A percentile compares a stretch with the other conserved stretches of the same genome.
phyloP scores from a whole-genome alignment of 2,113 vertebrate species.

The Apodemus sylvaticus region DNA sequence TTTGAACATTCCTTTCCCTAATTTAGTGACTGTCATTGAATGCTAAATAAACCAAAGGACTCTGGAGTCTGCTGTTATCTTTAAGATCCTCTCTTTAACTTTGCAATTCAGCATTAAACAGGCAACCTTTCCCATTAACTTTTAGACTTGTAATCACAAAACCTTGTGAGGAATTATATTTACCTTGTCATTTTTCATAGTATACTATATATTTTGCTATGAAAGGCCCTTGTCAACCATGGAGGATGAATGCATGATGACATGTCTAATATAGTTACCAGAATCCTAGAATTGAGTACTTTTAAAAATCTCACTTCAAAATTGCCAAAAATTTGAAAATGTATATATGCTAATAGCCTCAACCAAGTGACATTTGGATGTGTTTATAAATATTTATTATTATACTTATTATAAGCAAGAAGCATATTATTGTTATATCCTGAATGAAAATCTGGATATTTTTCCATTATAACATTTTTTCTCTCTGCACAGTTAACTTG shows the following conservation, averaged over 20 bases:
- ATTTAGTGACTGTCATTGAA: constrained; percentile 90
- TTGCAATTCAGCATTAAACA: constrained; percentile 73
- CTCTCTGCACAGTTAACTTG: background rate
- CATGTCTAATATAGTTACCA: background rate
- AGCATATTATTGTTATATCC: background rate
- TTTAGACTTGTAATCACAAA: constrained; percentile 58
- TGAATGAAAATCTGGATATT: background rate
- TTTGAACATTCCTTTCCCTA: constrained; percentile 89
- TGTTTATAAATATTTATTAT: constrained; percentile 7
- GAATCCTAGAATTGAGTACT: background rate
- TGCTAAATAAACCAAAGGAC: constrained; percentile 86
- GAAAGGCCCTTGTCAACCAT: background rate
- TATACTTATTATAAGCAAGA: constrained; percentile 21
- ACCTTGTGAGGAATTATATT: constrained; percentile 67
- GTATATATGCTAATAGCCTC: background rate
- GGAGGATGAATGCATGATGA: background rate
- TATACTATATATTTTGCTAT: background rate
- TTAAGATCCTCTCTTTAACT: constrained; percentile 83
- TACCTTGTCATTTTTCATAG: constrained; percentile 22
- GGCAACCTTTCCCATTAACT: constrained; percentile 67
- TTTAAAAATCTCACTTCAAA: constrained; percentile 41
- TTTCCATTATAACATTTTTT: background rate
- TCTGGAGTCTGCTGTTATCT: constrained; percentile 86
- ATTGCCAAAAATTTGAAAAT: background rate
- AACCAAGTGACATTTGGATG: background rate